Conservation (phyloP, 2,888 invertebrate species). For the Gonocerus acuteangulatus region DNA sequence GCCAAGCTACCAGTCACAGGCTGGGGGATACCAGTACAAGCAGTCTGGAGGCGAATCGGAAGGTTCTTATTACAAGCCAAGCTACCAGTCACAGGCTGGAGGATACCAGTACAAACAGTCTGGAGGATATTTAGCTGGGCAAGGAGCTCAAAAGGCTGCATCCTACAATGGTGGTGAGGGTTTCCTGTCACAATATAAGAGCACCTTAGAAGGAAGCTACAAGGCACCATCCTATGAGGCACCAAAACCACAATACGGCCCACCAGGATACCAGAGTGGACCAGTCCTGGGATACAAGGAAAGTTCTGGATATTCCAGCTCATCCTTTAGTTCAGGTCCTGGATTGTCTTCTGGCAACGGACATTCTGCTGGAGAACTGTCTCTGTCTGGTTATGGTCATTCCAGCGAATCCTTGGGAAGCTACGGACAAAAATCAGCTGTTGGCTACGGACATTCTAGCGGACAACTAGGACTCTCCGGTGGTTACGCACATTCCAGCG, state of each 20-base stretch:
- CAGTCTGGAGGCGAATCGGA: not conserved
- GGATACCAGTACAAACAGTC: not conserved
- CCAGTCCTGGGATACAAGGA: not conserved
- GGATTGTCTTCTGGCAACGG: not conserved
- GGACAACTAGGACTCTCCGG: not conserved
- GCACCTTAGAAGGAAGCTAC: not conserved
- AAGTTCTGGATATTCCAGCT: not conserved
- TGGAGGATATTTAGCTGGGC: not conserved
- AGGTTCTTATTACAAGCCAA: not conserved
- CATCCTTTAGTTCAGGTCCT: not conserved
- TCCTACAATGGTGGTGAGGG: no score
- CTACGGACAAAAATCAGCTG: not conserved
- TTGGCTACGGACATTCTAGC: not conserved
- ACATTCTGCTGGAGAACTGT: not conserved
- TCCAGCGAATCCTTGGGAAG: not conserved
- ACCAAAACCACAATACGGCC: not conserved
- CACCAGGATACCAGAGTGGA: not conserved
- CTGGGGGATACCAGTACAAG: not conserved
- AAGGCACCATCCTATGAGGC: not conserved
- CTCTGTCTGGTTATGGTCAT: no score
- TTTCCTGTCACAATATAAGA: not conserved
- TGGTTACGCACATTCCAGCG: not conserved
- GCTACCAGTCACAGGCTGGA: not conserved
- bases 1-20: conserved; percentile 1
- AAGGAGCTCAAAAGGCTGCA: no score